Percentiles rank a stretch among this genome's conserved stretches.
These are phyloP conservation scores for Pygocentrus nattereri DNA, from an alignment of 2,797 vertebrate species.

Conservation along the genomic window DNA sequence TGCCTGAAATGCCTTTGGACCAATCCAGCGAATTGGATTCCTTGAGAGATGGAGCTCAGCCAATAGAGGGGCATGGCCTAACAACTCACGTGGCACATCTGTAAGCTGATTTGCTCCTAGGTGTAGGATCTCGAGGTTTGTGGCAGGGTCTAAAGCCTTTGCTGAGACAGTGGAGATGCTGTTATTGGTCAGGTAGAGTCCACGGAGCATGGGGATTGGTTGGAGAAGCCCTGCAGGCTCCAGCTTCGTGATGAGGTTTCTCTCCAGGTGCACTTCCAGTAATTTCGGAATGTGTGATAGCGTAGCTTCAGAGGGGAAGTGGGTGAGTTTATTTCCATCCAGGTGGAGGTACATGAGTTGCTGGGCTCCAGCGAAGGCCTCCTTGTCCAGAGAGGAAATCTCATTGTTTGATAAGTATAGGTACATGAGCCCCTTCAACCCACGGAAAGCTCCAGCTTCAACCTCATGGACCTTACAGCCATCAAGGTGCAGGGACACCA, in stretches of 20 bases:
- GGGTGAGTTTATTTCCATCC: conserved; percentile 82
- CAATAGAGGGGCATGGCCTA: conserved; percentile 71
- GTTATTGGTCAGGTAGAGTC: conserved; percentile 86
- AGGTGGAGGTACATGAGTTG: conserved; percentile 87
- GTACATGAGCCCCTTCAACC: conserved; percentile 85
- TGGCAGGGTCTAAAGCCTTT: conserved; percentile 71
- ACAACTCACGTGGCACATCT: conserved; percentile 78
- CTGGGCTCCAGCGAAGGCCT: conserved; percentile 77
- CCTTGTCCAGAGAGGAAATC: conserved; percentile 76
- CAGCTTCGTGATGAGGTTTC: conserved; percentile 80
- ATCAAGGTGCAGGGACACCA: conserved; percentile 90
- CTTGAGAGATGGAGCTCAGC: conserved; percentile 84
- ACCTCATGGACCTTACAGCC: conserved; percentile 80
- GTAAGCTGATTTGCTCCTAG: conserved; percentile 84
- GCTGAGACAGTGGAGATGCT: conserved; percentile 72
- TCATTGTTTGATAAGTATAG: conserved; percentile 89
- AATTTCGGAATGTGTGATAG: conserved; percentile 81
- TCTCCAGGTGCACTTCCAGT: conserved; percentile 87
- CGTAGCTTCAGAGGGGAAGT: conserved; percentile 72
- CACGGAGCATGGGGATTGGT: conserved; percentile 72
- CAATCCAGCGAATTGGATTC: conserved; percentile 80
- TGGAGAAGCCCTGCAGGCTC: conserved; percentile 72
- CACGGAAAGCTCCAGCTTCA: conserved; percentile 77
- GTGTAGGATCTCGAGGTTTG: conserved; percentile 81
- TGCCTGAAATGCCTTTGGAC: conserved; percentile 74